Evolutionary conservation across 2,888 invertebrate genomes (phyloP).

Genomic region (Calameuta idolon): DNA sequence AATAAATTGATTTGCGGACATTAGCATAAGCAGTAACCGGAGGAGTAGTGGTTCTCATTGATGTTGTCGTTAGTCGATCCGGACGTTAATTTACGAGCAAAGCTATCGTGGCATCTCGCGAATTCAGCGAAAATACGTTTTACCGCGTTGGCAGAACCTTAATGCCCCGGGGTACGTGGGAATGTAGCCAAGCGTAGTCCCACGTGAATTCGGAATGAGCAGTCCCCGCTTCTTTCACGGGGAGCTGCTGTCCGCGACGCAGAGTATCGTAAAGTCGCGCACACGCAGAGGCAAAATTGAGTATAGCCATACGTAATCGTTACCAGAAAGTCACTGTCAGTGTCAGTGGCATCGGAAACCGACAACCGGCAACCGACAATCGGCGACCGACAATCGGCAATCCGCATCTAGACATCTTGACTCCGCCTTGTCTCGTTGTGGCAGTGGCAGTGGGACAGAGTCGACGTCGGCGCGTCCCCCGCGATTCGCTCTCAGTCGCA

Average conservation of each 20-base stretch:
- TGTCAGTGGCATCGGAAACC: neutral
- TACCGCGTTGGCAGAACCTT: neutral
- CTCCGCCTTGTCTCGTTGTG: conserved; percentile 44
- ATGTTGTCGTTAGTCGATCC: conserved; percentile 19
- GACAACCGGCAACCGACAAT: neutral
- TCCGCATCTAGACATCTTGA: conserved; percentile 33
- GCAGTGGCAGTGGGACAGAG: conserved; percentile 28
- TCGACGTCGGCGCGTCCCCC: conserved; percentile 52
- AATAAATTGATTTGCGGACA: conserved; percentile 58
- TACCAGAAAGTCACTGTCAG: neutral
- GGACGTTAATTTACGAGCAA: neutral
- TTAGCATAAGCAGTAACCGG: conserved; percentile 54
- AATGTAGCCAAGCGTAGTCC: neutral
- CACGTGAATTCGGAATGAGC: neutral
- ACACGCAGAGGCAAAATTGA: neutral
- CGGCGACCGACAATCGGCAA: neutral
- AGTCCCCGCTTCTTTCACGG: neutral
- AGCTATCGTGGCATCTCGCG: neutral
- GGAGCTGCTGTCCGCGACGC: neutral
- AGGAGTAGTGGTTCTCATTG: conserved; percentile 21
- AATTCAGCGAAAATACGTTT: neutral
- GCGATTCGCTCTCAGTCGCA: conserved; percentile 58
- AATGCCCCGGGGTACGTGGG: neutral
- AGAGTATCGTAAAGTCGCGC: neutral
- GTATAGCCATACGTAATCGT: neutral